A percentile compares a stretch with the other conserved stretches of the same genome.
phyloP scores from a whole-genome alignment of 2,888 invertebrate genomes.

The Melieria picta region DNA sequence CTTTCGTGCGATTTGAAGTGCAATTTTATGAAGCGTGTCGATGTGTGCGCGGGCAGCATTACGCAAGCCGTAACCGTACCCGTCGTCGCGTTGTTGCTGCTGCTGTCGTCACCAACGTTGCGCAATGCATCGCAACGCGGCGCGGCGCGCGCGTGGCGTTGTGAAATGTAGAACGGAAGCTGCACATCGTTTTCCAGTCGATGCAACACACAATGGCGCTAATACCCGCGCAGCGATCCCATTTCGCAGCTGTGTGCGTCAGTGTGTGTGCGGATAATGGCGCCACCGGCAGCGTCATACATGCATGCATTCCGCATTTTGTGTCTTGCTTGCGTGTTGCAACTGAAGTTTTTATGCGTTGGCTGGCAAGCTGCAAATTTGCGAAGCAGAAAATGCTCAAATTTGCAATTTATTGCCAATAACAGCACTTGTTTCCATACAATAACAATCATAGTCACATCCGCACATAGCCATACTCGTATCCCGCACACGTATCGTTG shows the following conservation, averaged over 20 bases:
- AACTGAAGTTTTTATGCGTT: conserved; percentile 31
- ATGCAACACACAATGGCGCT: conserved; percentile 1
- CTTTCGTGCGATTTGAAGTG: conserved; percentile 22
- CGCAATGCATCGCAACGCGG: not conserved
- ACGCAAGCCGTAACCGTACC: conserved; percentile 5
- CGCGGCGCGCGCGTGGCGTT: not conserved
- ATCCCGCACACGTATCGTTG: not conserved
- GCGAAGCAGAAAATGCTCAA: conserved; percentile 30
- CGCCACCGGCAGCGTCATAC: not conserved
- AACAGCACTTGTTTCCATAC: conserved; percentile 18
- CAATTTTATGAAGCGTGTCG: conserved; percentile 27
- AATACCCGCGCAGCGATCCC: not conserved
- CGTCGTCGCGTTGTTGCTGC: not conserved
- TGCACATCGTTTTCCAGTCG: conserved; percentile 4
- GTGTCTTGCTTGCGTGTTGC: not conserved
- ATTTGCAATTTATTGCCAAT: conserved; percentile 30
- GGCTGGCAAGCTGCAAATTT: conserved; percentile 21
- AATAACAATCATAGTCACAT: not conserved
- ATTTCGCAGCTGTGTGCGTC: not conserved
- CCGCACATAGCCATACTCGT: conserved; percentile 16
- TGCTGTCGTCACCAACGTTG: not conserved
- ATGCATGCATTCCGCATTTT: not conserved
- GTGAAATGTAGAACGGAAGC: conserved; percentile 3
- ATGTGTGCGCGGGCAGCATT: conserved; percentile 13
- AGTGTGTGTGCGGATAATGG: not conserved